Evolutionary conservation across 2,888 invertebrate genomes (phyloP).

Genomic region (Belgica antarctica): DNA sequence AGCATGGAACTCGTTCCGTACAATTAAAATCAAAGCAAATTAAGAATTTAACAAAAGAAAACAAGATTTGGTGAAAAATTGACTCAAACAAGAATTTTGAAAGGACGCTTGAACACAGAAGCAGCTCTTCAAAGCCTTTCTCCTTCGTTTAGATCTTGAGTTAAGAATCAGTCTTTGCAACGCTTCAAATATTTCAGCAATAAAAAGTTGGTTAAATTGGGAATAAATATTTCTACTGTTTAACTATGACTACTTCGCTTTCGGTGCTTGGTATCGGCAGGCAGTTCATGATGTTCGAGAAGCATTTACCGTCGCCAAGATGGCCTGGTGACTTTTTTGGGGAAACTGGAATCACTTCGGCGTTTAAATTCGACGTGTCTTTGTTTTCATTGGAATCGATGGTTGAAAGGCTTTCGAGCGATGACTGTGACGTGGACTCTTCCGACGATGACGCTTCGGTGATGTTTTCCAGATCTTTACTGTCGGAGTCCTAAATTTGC

Average conservation of each 20-base stretch:
- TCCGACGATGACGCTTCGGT: background rate
- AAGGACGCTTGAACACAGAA: no score
- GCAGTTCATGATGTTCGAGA: slow-evolving; percentile 6
- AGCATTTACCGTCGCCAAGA: slow-evolving; percentile 17
- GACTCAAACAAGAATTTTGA: background rate
- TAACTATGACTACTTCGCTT: slow-evolving; percentile 34
- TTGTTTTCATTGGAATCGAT: slow-evolving; percentile 31
- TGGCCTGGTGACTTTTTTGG: slow-evolving; percentile 25
- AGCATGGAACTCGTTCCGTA: no score
- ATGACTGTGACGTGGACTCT: background rate
- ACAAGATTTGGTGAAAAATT: no score
- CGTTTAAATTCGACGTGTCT: slow-evolving; percentile 30
- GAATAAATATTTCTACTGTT: slow-evolving; percentile 21
- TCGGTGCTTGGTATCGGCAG: slow-evolving; percentile 28
- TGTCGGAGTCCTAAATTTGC: slow-evolving; percentile 34
- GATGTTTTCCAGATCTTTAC: slow-evolving; percentile 10
- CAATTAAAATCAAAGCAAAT: no score
- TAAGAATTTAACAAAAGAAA: no score
- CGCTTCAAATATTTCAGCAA: background rate
- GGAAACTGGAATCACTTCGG: background rate
- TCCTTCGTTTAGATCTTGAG: slow-evolving; percentile 5
- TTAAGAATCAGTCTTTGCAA: slow-evolving; percentile 8
- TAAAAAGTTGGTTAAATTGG: background rate
- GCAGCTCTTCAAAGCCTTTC: background rate
- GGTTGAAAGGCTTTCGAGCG: background rate